phyloP scores from a whole-genome alignment of 2,113 vertebrate species.

The Gasterosteus aculeatus region DNA sequence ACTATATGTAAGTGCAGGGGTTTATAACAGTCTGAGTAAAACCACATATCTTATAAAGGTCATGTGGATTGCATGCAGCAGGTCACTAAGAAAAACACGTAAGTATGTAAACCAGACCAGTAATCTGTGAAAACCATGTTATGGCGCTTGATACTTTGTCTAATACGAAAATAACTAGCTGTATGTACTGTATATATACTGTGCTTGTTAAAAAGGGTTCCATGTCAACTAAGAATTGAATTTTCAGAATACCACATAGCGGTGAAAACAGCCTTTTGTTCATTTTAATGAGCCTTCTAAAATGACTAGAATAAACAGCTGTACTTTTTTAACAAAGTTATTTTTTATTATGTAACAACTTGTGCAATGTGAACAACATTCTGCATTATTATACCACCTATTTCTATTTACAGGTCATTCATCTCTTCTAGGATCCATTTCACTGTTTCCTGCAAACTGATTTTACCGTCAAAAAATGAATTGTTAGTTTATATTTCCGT shows the following conservation, averaged over 20 bases:
- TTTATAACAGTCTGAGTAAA: background rate
- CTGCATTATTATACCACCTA: slow-evolving; percentile 71
- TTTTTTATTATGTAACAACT: slow-evolving; percentile 73
- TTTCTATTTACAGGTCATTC: slow-evolving; percentile 74
- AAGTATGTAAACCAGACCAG: background rate
- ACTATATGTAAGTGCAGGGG: background rate
- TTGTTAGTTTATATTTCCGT: slow-evolving; percentile 48
- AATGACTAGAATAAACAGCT: background rate
- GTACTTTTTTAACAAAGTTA: slow-evolving; percentile 64
- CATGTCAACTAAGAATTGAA: background rate
- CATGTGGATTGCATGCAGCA: background rate
- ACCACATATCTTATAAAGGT: background rate
- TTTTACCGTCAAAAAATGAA: slow-evolving; percentile 17
- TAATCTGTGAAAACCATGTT: background rate
- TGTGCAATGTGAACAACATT: slow-evolving; percentile 52
- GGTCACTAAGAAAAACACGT: too few species aligned
- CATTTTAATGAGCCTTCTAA: background rate
- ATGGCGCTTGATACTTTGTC: background rate
- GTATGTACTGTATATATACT: too few species aligned
- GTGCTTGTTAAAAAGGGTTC: background rate
- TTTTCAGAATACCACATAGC: too few species aligned
- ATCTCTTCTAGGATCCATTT: slow-evolving; percentile 42
- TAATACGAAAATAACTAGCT: background rate
- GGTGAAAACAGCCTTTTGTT: background rate
- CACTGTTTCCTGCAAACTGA: slow-evolving; percentile 10